A percentile compares a stretch with the other conserved stretches of the same genome.
These are phyloP conservation scores for Anastatus disparis DNA, from an alignment of 1,140 invertebrate genomes.

Conservation along the genomic window DNA sequence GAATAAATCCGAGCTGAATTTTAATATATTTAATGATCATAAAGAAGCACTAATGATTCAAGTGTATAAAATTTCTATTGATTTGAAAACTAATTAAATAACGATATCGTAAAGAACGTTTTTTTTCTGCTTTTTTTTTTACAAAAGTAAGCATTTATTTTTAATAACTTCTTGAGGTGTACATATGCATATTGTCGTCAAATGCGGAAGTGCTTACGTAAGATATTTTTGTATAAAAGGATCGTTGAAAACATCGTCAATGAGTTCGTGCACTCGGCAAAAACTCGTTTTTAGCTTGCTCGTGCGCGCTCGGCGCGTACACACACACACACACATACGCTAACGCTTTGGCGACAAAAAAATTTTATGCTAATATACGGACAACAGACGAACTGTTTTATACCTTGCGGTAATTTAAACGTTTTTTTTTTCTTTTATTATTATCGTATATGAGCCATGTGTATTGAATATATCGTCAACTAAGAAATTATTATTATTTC, in stretches of 20 bases:
- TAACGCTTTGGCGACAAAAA: constrained; percentile 15
- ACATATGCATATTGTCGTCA: neutral
- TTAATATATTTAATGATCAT: too few relatives aligned
- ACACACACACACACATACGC: neutral
- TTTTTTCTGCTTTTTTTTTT: too few relatives aligned
- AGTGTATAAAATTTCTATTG: too few relatives aligned
- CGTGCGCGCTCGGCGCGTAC: neutral
- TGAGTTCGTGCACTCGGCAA: constrained; percentile 9
- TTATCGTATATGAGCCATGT: too few relatives aligned
- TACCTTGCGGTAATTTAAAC: neutral
- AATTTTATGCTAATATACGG: constrained; percentile 9
- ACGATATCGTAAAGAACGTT: too few relatives aligned
- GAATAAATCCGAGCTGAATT: too few relatives aligned
- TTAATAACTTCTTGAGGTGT: neutral
- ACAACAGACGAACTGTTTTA: neutral
- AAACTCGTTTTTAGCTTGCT: constrained; percentile 3
- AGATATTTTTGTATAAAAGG: neutral
- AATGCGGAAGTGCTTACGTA: constrained; percentile 15
- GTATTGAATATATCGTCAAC: too few relatives aligned
- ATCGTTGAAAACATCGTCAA: constrained; percentile 18
- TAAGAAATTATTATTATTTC: constrained; percentile 1
- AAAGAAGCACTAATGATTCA: too few relatives aligned
- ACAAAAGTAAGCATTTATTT: too few relatives aligned
- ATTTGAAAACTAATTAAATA: too few relatives aligned
- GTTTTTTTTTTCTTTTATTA: neutral